phyloP scores from a whole-genome alignment of 2,888 invertebrate species.

The Thymelicus acteon region DNA sequence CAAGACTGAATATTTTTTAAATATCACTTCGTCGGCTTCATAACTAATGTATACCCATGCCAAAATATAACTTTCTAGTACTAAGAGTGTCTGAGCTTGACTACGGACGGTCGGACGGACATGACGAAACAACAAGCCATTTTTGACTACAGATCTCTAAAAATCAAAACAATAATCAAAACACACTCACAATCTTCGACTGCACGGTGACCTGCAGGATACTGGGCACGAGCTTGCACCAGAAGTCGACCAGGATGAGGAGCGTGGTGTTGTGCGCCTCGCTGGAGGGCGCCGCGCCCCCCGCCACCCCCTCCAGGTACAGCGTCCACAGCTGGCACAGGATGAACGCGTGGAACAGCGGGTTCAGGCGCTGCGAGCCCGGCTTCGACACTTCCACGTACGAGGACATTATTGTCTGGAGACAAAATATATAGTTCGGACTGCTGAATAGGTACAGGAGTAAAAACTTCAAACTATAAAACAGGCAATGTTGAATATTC shows the following conservation, averaged over 20 bases:
- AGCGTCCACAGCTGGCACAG: conserved; percentile 99
- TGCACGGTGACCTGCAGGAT: conserved; percentile 93
- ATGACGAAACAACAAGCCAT: too few species aligned
- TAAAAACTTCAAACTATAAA: too few species aligned
- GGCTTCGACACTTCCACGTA: conserved; percentile 98
- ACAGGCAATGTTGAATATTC: too few species aligned
- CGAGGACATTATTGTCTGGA: conserved; percentile 94
- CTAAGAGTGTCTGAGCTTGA: too few species aligned
- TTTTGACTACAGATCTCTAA: neutral
- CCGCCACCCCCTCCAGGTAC: conserved; percentile 96
- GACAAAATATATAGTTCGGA: neutral
- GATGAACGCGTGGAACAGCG: conserved; percentile 98
- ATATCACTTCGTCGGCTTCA: too few species aligned
- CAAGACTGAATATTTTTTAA: too few species aligned
- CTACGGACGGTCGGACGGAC: too few species aligned
- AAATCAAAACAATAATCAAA: too few species aligned
- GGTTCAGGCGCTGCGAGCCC: conserved; percentile 93
- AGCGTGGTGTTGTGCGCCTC: conserved; percentile 90
- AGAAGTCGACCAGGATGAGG: conserved; percentile 97
- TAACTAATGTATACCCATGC: too few species aligned
- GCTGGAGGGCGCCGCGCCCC: conserved; percentile 86
- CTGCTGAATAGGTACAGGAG: too few species aligned
- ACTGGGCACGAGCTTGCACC: conserved; percentile 98
- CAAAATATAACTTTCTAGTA: too few species aligned
- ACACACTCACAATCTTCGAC: conserved; percentile 92